A percentile compares a stretch with the other conserved stretches of the same genome.
Conservation (phyloP, 2,113 vertebrate genomes). For the Cyphomyrus plagiostoma region DNA sequence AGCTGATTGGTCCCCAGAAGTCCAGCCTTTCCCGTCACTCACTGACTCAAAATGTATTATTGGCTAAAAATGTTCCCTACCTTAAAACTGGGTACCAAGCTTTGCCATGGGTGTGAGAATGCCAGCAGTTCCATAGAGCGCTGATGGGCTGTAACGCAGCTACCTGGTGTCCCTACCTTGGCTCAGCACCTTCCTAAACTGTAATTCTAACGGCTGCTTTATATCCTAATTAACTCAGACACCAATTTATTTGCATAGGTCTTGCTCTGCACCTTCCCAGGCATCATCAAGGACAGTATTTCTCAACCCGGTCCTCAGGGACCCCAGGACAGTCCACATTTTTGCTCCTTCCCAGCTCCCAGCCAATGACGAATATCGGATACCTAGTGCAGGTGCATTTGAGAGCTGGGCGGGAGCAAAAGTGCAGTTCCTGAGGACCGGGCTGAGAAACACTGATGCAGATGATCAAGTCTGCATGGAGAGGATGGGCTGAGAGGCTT, state of each 20-base stretch:
- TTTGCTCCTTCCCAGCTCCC: background rate
- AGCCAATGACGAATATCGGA: background rate
- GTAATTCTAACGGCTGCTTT: background rate
- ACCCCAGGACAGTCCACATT: background rate
- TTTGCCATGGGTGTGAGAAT: background rate
- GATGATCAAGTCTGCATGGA: background rate
- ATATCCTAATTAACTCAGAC: background rate
- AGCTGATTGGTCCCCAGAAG: background rate
- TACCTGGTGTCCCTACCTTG: background rate
- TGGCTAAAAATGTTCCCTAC: background rate
- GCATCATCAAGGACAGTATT: background rate
- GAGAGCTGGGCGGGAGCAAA: background rate
- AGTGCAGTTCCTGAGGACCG: background rate
- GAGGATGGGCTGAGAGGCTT: background rate
- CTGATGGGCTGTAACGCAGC: background rate
- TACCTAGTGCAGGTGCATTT: background rate
- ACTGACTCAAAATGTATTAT: background rate
- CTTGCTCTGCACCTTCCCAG: background rate
- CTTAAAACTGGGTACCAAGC: background rate
- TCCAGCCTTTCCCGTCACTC: background rate
- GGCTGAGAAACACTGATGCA: background rate
- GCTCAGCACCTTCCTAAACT: background rate
- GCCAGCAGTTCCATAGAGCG: background rate
- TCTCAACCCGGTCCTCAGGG: background rate
- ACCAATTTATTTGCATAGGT: background rate